Conservation (phyloP, 2,113 vertebrate species). For the Panurus biarmicus region DNA sequence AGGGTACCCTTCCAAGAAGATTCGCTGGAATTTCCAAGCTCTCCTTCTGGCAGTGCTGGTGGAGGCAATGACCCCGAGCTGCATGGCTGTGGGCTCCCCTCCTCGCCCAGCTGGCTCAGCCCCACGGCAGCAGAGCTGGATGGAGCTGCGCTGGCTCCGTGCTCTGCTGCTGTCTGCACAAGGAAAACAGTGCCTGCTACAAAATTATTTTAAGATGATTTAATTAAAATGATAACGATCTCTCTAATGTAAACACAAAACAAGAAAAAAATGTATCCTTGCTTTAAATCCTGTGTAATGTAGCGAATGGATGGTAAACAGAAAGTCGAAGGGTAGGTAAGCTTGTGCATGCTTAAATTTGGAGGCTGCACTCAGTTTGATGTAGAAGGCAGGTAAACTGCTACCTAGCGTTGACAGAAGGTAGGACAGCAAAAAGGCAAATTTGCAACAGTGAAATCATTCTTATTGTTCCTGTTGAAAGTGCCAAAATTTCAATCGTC, state of each 20-base stretch:
- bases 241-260: background rate
- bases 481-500: background rate
- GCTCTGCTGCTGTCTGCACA: background rate
- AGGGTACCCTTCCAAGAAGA: background rate
- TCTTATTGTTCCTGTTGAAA: background rate
- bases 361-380: background rate
- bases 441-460: background rate
- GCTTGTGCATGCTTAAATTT: background rate
- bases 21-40: background rate
- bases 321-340: background rate
- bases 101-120: background rate
- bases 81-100: background rate
- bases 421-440: background rate
- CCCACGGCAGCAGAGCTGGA: background rate
- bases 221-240: conserved; percentile 53
- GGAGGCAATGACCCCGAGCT: background rate
- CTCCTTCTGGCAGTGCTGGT: background rate
- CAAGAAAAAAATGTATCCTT: background rate
- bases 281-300: background rate
- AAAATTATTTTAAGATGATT: background rate
- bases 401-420: background rate
- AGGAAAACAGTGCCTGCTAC: background rate
- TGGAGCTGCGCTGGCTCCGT: rapidly evolving
- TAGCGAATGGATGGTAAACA: background rate
- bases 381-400: background rate